Base-by-base conservation (phyloP, 1,140 invertebrate species). In the Drosophila sechellia region DNA sequence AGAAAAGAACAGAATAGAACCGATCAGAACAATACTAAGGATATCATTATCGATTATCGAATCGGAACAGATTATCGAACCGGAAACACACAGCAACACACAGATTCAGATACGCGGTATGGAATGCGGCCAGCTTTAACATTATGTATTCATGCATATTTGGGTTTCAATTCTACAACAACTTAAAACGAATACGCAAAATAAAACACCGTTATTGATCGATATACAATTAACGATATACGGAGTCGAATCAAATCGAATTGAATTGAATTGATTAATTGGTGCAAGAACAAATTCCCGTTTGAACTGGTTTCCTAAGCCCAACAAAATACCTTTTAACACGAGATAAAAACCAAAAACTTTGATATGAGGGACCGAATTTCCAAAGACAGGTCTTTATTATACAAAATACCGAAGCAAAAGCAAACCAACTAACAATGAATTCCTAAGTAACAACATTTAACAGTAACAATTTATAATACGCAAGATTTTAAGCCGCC, bases 351-450 rank as follows among this genome's bases (percentile, higher is more conserved):
- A 57, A 63, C 53, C 49, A 74, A 56, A 72, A 89, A 77, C 84
- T 87, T 87, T 84, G 83, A 89, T 87, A 87, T 87, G 76, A 79
- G 83, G 83, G 83, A 87, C 83, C 83, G 71, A 89, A 87, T 69
- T 87, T 77, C 66, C 25, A 63, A 77, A 58, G 83, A 79, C 76
- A 89, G 84, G 84, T 87, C 83, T 89, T 89, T 81, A 86, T 87
- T 86, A 86, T 86, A 86, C 79, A 87, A 72, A 78, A 45, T 13
- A 42, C 45, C 50, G 25, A 25, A 65, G 49, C 4, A 13, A 8
- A 61, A 61, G 48, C 13, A 37, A 75, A 63, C 46, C 13, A 27
- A 48, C 15, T 8, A 31, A 72, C 15, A 4, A 71, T 27, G n/a
- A 63, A 56, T 43, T 40, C 31, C 56, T 42, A 68, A 65, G 37